These are phyloP conservation scores for Tetrao urogallus DNA, from an alignment of 2,113 vertebrate genomes.

Conservation along the genomic window DNA sequence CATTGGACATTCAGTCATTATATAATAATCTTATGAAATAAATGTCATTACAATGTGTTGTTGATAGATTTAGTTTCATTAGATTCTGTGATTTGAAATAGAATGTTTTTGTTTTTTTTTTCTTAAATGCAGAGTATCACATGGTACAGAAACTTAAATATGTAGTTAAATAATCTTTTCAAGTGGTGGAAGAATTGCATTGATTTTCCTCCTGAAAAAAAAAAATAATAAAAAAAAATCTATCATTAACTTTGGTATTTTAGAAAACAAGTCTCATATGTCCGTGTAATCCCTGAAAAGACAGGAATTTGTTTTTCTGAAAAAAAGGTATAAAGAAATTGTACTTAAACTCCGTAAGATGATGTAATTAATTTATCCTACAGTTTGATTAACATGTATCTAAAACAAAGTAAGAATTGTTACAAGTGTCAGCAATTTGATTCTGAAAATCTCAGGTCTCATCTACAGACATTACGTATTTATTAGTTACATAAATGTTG, in stretches of 20 bases:
- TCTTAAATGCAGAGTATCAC: not conserved
- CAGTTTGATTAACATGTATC: not conserved
- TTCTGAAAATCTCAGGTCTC: slow-evolving; percentile 38
- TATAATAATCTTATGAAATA: not conserved
- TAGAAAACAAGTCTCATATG: not conserved
- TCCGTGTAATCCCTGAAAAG: not conserved
- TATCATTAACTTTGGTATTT: slow-evolving; percentile 38
- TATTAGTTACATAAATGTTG: not conserved
- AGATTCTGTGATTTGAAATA: not conserved
- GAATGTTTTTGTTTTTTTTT: not conserved
- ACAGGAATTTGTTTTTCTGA: not conserved
- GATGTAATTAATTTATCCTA: slow-evolving; percentile 34
- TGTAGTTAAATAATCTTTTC: slow-evolving; percentile 21
- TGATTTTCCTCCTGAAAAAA: slow-evolving; percentile 9
- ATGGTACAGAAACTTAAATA: not conserved
- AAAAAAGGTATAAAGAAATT: not conserved
- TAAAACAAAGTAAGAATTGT: slow-evolving; percentile 19
- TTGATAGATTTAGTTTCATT: not conserved
- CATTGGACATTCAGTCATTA: not conserved
- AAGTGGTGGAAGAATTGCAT: not conserved
- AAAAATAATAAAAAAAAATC: not conserved
- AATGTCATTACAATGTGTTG: not conserved
- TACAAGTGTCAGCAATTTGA: not conserved
- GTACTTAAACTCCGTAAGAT: not conserved
- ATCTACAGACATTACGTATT: not conserved